Percentiles rank a stretch among this genome's conserved stretches.
Evolutionary conservation across 2,888 invertebrate species (phyloP).

Genomic region (Hypomecis punctinalis): DNA sequence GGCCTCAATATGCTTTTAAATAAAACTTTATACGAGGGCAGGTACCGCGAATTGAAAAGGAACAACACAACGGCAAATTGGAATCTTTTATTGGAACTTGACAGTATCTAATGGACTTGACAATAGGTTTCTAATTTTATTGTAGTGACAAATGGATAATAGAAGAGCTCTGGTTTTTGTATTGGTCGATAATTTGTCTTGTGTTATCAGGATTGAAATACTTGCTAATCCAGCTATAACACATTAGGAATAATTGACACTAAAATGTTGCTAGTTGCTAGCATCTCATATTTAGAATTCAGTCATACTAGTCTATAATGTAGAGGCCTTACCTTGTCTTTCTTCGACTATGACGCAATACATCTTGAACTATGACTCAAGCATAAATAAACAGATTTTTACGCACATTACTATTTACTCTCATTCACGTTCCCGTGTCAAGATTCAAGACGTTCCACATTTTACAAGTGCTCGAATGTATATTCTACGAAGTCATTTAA

Average conservation of each 20-base stretch:
- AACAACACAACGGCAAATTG: constrained; percentile 47
- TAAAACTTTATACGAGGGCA: constrained; percentile 46
- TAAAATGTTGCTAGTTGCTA: neutral
- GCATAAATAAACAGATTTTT: constrained; percentile 7
- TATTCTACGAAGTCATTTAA: constrained; percentile 34
- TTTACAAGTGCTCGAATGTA: constrained; percentile 24
- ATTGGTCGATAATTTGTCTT: constrained; percentile 2
- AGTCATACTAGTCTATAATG: too few relatives aligned
- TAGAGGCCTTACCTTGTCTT: neutral
- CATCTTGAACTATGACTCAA: constrained; percentile 20
- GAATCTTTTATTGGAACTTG: constrained; percentile 31
- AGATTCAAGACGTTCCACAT: constrained; percentile 30
- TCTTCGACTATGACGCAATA: constrained; percentile 8
- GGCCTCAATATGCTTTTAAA: constrained; percentile 50
- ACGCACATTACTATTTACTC: constrained; percentile 26
- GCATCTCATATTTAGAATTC: neutral
- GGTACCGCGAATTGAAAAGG: constrained; percentile 49
- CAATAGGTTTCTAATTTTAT: constrained; percentile 18
- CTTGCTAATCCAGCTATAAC: neutral
- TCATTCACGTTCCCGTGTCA: constrained; percentile 36
- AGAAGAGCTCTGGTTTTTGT: neutral
- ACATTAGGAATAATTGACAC: neutral
- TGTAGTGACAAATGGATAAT: neutral
- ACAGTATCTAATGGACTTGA: constrained; percentile 19
- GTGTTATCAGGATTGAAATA: neutral